Percentiles rank a stretch among this genome's conserved stretches.
Evolutionary conservation across 2,888 invertebrate species (phyloP).

Genomic region (Tineola bisselliella): DNA sequence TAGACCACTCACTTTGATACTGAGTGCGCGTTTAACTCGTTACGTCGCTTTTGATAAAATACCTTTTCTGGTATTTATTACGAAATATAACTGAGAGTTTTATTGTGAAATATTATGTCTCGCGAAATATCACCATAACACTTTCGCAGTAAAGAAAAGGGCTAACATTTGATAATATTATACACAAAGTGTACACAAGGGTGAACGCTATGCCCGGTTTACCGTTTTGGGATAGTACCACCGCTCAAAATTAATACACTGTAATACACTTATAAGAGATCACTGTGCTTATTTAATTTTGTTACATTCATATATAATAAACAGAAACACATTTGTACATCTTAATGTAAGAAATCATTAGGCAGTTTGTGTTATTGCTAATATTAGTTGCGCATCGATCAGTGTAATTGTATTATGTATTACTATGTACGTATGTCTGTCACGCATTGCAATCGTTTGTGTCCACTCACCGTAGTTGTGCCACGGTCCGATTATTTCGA

Average conservation of each 20-base stretch:
- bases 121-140: slow-evolving; percentile 27
- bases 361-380: too few relatives aligned
- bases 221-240: too few relatives aligned
- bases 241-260: too few relatives aligned
- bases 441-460: background rate
- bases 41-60: slow-evolving; percentile 30
- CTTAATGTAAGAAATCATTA: too few relatives aligned
- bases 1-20: slow-evolving; percentile 16
- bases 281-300: too few relatives aligned
- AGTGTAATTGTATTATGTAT: background rate
- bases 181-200: too few relatives aligned
- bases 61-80: slow-evolving; percentile 32
- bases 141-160: slow-evolving; percentile 31
- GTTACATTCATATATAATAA: too few relatives aligned
- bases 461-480: slow-evolving; percentile 8
- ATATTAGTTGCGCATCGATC: background rate
- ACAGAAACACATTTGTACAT: too few relatives aligned
- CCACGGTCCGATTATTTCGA: slow-evolving; percentile 9
- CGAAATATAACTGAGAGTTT: slow-evolving; percentile 28
- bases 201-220: too few relatives aligned
- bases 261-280: too few relatives aligned
- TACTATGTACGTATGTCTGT: background rate
- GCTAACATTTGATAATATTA: slow-evolving; percentile 14
- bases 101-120: slow-evolving; percentile 31
- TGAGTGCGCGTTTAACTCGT: slow-evolving; percentile 14